Base-by-base conservation (phyloP, 2,797 vertebrate species). In the Sebastes itinus region DNA sequence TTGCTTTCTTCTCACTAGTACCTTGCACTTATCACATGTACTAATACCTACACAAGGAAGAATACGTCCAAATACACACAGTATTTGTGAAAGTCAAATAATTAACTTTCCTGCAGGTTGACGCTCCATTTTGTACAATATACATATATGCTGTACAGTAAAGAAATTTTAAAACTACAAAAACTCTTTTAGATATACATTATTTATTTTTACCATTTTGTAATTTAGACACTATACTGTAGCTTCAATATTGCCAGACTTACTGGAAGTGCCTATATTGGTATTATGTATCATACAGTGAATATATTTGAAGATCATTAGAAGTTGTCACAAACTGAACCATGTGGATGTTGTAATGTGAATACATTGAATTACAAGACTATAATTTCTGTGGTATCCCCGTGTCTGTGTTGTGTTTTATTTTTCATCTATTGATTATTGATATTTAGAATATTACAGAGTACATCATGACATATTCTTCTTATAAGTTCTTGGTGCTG, bases 171-270 rank as follows among this genome's bases (percentile, higher is more conserved):
- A 95, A 94, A 95, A 93, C 84, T 87, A 95, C 92, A 95, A 96
- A 95, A 95, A 96, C 95, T 96, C 96, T 97, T 98, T 97, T 97
- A 97, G 96, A 97, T 96, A 97, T 91, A 96, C 96, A 95, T 97
- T 99, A 98, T 98, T 98, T 99, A 98, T 98, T 99, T 99, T 98
- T 98, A 97, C 96, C 96, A 95, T 97, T 98, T 98, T 98, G 96
- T 98, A 98, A 97, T 96, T 96, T 97, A 98, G 97, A 97, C 95
- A 97, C 96, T 96, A 97, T 97, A 97, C 96, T 97, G 96, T 98
- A 97, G 96, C 95, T 97, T 95, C 93, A 96, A 96, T 95, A 97
- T 97, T 96, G 96, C 97, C 97, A 98, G 96, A 98, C 94, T 97
- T 98, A 97, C 96, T 98, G 97, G 97, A 99, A 99, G 98, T 99